Conservation (phyloP, 1,140 invertebrate genomes). For the Camponotus floridanus region DNA sequence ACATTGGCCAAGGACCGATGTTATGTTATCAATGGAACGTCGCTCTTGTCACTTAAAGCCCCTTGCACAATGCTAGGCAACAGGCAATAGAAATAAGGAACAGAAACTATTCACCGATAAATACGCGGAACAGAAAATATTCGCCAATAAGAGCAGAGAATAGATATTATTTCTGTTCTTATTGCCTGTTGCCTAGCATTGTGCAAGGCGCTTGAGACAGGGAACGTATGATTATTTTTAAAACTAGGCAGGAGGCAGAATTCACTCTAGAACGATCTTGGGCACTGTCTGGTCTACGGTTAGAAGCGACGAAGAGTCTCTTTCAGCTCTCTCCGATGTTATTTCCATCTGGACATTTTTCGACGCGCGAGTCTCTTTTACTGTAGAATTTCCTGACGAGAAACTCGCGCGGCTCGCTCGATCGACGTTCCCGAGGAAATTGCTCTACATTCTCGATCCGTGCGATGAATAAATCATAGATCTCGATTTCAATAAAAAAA, state of each 20-base stretch:
- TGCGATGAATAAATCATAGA: constrained; percentile 58
- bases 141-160: no score
- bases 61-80: no score
- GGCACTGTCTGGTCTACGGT: not conserved
- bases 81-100: no score
- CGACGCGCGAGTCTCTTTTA: constrained; percentile 30
- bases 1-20: no score
- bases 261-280: constrained; percentile 36
- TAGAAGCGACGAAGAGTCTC: constrained; percentile 13
- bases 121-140: no score
- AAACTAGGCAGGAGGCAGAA: constrained; percentile 34
- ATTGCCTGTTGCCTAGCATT: no score
- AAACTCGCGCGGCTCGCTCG: constrained; percentile 34
- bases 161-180: no score
- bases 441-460: constrained; percentile 47
- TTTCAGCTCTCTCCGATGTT: constrained; percentile 41
- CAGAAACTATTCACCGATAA: no score
- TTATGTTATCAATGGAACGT: constrained; percentile 39
- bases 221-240: constrained; percentile 55
- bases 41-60: constrained; percentile 37
- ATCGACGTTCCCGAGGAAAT: constrained; percentile 36
- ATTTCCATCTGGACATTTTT: constrained; percentile 55
- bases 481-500: constrained; percentile 38
- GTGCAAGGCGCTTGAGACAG: no score
- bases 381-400: constrained; percentile 51